These are phyloP conservation scores for Myrmophylax atrothorax DNA, from an alignment of 2,113 vertebrate genomes.

Conservation along the genomic window DNA sequence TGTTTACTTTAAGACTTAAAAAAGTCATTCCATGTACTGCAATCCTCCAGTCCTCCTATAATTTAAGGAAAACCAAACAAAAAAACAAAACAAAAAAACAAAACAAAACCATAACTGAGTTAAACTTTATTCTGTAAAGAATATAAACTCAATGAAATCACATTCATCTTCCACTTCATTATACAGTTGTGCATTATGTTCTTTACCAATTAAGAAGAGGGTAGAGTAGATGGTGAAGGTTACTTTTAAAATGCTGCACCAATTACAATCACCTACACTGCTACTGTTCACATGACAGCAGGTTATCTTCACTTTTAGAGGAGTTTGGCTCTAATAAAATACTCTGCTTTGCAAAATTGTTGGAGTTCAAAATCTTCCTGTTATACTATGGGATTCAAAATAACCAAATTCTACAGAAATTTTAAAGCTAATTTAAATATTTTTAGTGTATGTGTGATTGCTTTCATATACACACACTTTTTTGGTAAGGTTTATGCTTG, in stretches of 20 bases:
- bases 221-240: not conserved
- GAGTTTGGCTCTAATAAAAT: not conserved
- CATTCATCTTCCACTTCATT: not conserved
- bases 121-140: conserved; percentile 7
- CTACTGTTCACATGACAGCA: not conserved
- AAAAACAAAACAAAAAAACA: too few species aligned
- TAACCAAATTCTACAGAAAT: not conserved
- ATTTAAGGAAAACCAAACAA: not conserved
- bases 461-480: not conserved
- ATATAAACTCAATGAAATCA: conserved; percentile 22
- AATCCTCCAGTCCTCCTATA: not conserved
- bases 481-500: not conserved
- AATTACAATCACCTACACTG: not conserved
- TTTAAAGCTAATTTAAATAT: not conserved
- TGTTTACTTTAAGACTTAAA: not conserved
- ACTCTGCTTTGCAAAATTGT: not conserved
- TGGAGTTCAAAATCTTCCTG: not conserved
- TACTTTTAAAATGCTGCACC: not conserved
- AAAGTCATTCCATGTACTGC: not conserved
- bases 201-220: conserved; percentile 5
- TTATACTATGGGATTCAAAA: not conserved
- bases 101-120: not conserved
- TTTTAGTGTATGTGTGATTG: not conserved
- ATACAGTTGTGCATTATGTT: not conserved
- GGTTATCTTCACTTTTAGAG: not conserved